Base-by-base conservation (phyloP, 2,888 invertebrate species). In the Pollenia labialis region DNA sequence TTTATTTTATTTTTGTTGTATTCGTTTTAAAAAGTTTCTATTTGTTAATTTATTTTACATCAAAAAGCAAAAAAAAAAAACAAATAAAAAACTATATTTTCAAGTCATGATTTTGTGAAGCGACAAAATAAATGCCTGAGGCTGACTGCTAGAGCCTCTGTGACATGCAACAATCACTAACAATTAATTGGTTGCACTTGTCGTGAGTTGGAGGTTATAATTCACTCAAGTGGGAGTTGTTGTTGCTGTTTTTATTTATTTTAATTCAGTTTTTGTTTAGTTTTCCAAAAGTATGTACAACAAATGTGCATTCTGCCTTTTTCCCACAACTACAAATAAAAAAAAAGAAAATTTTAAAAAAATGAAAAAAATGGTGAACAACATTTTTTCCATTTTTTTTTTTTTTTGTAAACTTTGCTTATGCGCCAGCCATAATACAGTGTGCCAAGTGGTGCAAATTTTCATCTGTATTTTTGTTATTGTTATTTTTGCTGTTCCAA, bases 151-250 rank as follows among this genome's bases (percentile, higher is more conserved):
- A 68, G 32, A 52, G 81, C 54, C 68, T 44, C 50, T 81, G 84
- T 81, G 87, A 84, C 87, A 84, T 87, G 87, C 87, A 87, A 87
- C 87, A 87, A 64, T 87, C 87, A 74, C 87, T 87, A 84, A 74
- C 81, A 84, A 87, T 84, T 87, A 87, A 87, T 87, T 87, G 87
- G 87, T 87, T 87, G 87, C 87, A 87, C 84, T 87, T 87, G 87
- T 87, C 87, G 87, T 87, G 72, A 83, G 83, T 81, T 83, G 87
- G 74, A 77, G 87, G 87, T 87, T 87, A 87, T 87, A 87, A 74
- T 81, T 87, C 77, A 84, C 84, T 81, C 84, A 81, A 81, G 62
- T 84, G 84, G 87, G 84, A 84, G 87, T 87, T 81, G 72, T 80
- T 66, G 58, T 69, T 75, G 44, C 62, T 64, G 12, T 11, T 52